Evolutionary conservation across 2,888 invertebrate species (phyloP).

Genomic region (Acrobasis suavella): DNA sequence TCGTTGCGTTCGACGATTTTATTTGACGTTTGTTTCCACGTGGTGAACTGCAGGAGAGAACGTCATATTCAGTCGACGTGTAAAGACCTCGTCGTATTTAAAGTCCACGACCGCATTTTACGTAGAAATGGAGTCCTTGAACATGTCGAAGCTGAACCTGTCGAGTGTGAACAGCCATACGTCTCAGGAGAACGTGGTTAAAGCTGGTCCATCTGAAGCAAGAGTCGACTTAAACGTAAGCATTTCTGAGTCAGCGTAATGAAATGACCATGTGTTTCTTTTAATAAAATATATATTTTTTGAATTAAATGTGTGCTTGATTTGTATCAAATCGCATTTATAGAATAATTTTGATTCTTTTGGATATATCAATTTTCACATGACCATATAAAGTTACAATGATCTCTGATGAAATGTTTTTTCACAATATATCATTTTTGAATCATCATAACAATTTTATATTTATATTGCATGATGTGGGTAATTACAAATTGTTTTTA

Average conservation of each 20-base stretch:
- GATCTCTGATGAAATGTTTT: background rate
- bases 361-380: background rate
- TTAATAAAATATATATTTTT: background rate
- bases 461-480: background rate
- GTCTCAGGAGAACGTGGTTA: constrained; percentile 51
- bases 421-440: background rate
- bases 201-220: constrained; percentile 52
- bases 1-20: constrained; percentile 41
- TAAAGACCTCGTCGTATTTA: constrained; percentile 52
- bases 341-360: background rate
- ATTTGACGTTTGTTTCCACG: constrained; percentile 78
- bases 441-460: background rate
- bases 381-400: background rate
- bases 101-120: constrained; percentile 44
- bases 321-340: background rate
- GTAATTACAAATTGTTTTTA: background rate
- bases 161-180: constrained; percentile 63
- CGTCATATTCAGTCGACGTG: constrained; percentile 74
- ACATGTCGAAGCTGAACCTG: constrained; percentile 71
- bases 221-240: constrained; percentile 64
- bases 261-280: constrained; percentile 29
- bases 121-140: constrained; percentile 68
- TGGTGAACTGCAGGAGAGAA: constrained; percentile 50
- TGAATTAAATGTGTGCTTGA: constrained; percentile 18
- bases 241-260: constrained; percentile 21